Conservation (phyloP, 2,797 vertebrate species). For the Pagetopsis macropterus region DNA sequence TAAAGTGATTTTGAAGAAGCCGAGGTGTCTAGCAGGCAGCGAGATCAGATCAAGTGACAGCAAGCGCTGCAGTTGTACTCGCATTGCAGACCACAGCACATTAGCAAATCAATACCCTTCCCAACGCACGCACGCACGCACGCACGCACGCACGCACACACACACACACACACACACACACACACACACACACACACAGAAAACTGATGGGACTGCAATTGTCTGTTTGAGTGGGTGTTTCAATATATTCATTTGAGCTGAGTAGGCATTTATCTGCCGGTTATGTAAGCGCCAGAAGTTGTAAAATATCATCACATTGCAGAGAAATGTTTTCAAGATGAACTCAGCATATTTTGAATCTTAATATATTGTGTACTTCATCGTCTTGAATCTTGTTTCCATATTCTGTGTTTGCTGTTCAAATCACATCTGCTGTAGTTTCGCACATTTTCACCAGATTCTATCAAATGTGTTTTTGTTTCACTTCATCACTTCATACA, state of each 20-base stretch:
- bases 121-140: constrained; percentile 15
- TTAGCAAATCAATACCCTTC: constrained; percentile 72
- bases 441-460: background rate
- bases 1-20: constrained; percentile 66
- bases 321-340: constrained; percentile 26
- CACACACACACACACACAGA: constrained; percentile 17
- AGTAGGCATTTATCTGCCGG: constrained; percentile 56
- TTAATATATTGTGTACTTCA: background rate
- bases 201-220: constrained; percentile 65
- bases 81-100: constrained; percentile 76
- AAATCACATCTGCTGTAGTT: background rate
- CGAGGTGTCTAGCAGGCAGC: constrained; percentile 65
- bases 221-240: constrained; percentile 70
- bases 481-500: background rate
- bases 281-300: constrained; percentile 51
- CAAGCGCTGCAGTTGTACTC: constrained; percentile 73
- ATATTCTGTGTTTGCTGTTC: constrained; percentile 6
- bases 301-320: constrained; percentile 39
- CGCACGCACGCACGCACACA: constrained; percentile 36
- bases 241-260: constrained; percentile 49
- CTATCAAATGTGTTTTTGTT: background rate
- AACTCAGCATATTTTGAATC: background rate
- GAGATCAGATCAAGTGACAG: constrained; percentile 74
- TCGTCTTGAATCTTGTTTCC: constrained; percentile 9
- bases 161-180: constrained; percentile 17